phyloP scores from a whole-genome alignment of 2,797 vertebrate genomes.

The Danionella dracula region DNA sequence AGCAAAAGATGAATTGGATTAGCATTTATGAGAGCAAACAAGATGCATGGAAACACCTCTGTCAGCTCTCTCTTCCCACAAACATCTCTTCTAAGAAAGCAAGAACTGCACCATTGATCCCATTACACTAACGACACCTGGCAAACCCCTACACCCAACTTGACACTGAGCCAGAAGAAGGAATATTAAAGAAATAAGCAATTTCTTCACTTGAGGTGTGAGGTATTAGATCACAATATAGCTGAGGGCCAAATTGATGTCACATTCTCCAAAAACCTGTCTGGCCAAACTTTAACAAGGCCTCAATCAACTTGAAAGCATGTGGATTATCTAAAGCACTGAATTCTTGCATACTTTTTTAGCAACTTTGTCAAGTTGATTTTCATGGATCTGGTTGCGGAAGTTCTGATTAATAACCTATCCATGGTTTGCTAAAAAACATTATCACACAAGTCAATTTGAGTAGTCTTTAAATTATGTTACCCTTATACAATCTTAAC shows the following conservation, averaged over 20 bases:
- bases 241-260: constrained; percentile 7
- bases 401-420: too few relatives aligned
- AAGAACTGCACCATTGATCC: constrained; percentile 21
- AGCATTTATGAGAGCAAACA: constrained; percentile 21
- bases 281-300: too few relatives aligned
- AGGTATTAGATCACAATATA: background rate
- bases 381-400: too few relatives aligned
- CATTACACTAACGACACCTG: constrained; percentile 35
- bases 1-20: constrained; percentile 24
- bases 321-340: too few relatives aligned
- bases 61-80: constrained; percentile 25
- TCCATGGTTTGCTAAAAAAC: too few relatives aligned
- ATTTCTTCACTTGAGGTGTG: constrained; percentile 1
- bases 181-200: constrained; percentile 21
- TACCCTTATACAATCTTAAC: too few relatives aligned
- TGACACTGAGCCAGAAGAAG: constrained; percentile 27
- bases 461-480: too few relatives aligned
- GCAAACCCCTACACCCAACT: background rate
- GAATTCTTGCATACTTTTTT: too few relatives aligned
- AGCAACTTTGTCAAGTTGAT: too few relatives aligned
- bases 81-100: constrained; percentile 1
- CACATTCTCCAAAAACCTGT: background rate
- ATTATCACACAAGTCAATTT: too few relatives aligned
- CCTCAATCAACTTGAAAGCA: too few relatives aligned
- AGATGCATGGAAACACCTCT: constrained; percentile 3